phyloP scores from a whole-genome alignment of 37 sponge, comb jelly and placozoan genomes.

The Aplysina aerophoba region DNA sequence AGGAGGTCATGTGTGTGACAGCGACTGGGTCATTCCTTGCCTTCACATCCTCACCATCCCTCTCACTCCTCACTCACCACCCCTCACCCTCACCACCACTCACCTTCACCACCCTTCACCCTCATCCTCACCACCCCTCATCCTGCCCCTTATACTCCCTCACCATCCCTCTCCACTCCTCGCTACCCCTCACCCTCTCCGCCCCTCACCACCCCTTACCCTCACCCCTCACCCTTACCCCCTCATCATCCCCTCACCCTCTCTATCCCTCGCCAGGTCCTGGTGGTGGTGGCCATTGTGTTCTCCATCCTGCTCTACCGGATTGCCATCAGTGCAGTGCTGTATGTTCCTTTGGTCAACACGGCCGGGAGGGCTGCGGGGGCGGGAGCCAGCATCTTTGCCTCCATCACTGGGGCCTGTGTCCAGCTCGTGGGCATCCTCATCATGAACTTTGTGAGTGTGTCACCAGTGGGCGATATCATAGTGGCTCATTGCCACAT shows the following conservation, averaged over 20 bases:
- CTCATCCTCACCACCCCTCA: not conserved
- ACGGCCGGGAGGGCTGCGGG: conserved; percentile 61
- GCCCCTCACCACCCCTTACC: not conserved
- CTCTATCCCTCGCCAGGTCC: conserved; percentile 15
- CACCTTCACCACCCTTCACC: not conserved
- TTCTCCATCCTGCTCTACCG: conserved; percentile 93
- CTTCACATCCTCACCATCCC: not conserved
- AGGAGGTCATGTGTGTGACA: too few species aligned
- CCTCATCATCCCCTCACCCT: not conserved
- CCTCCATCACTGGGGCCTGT: conserved; percentile 85
- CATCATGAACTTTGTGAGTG: conserved; percentile 79
- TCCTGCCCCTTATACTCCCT: too few species aligned
- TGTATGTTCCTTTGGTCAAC: conserved; percentile 53
- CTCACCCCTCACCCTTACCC: not conserved
- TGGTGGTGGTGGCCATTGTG: conserved; percentile 83
- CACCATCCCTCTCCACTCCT: not conserved
- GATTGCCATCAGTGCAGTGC: conserved; percentile 71
- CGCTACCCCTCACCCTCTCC: not conserved
- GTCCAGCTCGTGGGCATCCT: conserved; percentile 82
- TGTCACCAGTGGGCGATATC: too few species aligned
- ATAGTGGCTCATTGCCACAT: too few species aligned
- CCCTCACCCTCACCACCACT: not conserved
- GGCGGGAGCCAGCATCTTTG: conserved; percentile 62
- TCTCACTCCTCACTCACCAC: not conserved
- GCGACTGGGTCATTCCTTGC: not conserved